Conservation (phyloP, 2,113 vertebrate genomes). For the Odocoileus hemionus region DNA sequence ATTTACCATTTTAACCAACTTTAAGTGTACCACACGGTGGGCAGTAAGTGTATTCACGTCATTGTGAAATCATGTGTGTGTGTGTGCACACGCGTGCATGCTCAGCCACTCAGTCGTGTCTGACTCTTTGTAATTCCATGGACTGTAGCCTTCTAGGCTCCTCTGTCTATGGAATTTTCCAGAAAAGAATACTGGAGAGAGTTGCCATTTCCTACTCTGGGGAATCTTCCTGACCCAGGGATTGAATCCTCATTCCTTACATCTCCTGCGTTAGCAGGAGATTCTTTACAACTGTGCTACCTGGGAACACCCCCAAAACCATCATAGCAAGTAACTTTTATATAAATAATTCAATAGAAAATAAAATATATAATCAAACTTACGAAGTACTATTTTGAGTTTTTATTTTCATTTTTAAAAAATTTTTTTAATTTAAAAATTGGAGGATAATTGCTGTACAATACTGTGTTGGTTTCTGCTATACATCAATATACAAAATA, state of each 20-base stretch:
- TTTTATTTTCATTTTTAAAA: not conserved
- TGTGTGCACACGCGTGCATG: rapidly evolving
- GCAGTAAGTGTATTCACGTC: not conserved
- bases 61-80: not conserved
- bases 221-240: not conserved
- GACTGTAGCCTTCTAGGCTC: not conserved
- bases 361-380: not conserved
- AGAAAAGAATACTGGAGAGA: not conserved
- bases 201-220: not conserved
- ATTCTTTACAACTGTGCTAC: not conserved
- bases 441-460: not conserved
- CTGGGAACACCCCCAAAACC: not conserved
- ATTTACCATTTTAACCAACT: not conserved
- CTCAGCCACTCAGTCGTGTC: not conserved
- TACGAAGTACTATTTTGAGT: not conserved
- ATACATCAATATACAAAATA: not conserved
- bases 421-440: not conserved
- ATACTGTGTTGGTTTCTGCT: not conserved
- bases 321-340: not conserved
- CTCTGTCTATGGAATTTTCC: not conserved
- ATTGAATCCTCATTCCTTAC: not conserved
- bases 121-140: not conserved
- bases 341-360: slow-evolving; percentile 5
- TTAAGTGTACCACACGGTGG: not conserved
- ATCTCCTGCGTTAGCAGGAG: not conserved